These are phyloP conservation scores for Ciconia stormi DNA, from an alignment of 2,113 vertebrate genomes.

Conservation along the genomic window DNA sequence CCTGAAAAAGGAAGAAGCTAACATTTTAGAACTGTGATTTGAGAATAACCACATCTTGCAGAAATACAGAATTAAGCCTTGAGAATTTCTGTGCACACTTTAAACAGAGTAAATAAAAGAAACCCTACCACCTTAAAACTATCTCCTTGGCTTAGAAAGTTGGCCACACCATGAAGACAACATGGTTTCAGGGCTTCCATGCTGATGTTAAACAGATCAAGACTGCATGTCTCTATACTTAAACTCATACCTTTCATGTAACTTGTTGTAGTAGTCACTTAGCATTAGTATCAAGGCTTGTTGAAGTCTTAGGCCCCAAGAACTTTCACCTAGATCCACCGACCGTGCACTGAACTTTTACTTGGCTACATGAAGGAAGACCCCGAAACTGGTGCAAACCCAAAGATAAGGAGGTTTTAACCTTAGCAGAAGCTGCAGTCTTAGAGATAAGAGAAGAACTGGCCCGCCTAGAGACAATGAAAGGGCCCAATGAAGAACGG, in stretches of 20 bases:
- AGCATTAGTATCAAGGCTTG: too few species aligned
- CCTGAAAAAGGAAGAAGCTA: not conserved
- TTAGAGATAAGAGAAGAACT: too few species aligned
- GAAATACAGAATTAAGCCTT: not conserved
- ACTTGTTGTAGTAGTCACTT: too few species aligned
- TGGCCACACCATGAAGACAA: not conserved
- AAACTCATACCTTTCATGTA: not conserved
- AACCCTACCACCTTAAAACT: not conserved
- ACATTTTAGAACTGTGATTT: not conserved
- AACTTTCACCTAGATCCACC: too few species aligned
- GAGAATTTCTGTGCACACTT: not conserved
- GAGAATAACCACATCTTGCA: not conserved
- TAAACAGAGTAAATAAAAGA: not conserved
- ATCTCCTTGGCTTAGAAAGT: not conserved
- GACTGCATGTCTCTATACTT: not conserved
- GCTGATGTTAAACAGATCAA: not conserved
- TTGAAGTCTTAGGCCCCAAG: too few species aligned
- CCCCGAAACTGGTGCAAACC: too few species aligned
- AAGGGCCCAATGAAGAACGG: too few species aligned
- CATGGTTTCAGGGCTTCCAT: not conserved
- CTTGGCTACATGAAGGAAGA: too few species aligned
- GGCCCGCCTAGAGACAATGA: too few species aligned
- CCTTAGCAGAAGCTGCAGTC: too few species aligned
- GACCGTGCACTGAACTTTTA: too few species aligned
- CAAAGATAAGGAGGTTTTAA: too few species aligned